These are phyloP conservation scores for Prosapia bicincta DNA, from an alignment of 2,888 invertebrate genomes.

Conservation along the genomic window DNA sequence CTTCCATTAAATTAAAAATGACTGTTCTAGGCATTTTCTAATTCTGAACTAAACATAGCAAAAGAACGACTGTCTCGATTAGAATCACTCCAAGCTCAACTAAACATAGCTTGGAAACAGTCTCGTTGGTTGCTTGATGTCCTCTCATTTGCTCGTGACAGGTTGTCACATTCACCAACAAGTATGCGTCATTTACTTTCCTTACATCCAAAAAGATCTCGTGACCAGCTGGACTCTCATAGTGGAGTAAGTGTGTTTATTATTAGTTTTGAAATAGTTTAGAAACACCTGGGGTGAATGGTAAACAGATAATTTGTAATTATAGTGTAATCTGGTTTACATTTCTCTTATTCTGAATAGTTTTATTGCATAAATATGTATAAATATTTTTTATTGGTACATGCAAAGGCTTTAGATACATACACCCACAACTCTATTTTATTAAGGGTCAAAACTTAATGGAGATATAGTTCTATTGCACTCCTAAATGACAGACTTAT, in stretches of 20 bases:
- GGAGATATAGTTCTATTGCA: too few relatives aligned
- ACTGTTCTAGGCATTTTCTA: conserved; percentile 86
- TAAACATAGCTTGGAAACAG: conserved; percentile 90
- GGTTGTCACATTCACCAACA: conserved; percentile 46
- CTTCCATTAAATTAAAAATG: too few relatives aligned
- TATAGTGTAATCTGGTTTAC: too few relatives aligned
- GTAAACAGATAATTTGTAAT: too few relatives aligned
- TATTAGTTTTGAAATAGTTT: too few relatives aligned
- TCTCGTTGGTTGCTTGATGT: conserved; percentile 96
- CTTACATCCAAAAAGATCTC: conserved; percentile 38
- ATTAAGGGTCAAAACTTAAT: too few relatives aligned
- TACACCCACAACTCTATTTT: too few relatives aligned
- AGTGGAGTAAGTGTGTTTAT: conserved; percentile 42
- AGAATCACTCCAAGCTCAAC: conserved; percentile 77
- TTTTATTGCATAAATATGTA: too few relatives aligned
- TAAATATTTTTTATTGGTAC: too few relatives aligned
- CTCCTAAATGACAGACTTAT: too few relatives aligned
- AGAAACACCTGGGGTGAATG: too few relatives aligned
- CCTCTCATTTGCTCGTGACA: conserved; percentile 89
- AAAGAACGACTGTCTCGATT: conserved; percentile 80
- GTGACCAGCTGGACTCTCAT: conserved; percentile 37
- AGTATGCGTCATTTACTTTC: conserved; percentile 46
- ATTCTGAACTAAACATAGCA: conserved; percentile 78
- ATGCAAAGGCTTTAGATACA: too few relatives aligned
- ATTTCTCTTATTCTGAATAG: not conserved